A percentile compares a stretch with the other conserved stretches of the same genome.
Conservation (phyloP, 2,888 invertebrate species). For the Lasioglossum leucozonium region DNA sequence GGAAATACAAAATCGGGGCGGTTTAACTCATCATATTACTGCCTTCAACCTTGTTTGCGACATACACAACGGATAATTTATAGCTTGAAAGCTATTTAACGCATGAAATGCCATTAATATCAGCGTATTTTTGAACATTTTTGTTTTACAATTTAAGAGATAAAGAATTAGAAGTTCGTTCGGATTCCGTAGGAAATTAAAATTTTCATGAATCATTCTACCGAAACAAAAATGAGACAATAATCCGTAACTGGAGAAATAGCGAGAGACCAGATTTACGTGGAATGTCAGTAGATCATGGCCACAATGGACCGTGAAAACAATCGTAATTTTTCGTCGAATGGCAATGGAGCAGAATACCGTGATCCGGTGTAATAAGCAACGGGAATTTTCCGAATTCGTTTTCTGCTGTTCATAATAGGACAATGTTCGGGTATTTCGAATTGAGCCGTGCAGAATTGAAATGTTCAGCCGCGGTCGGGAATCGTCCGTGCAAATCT, state of each 20-base stretch:
- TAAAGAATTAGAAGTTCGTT: background rate
- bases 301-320: background rate
- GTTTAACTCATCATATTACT: background rate
- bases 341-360: background rate
- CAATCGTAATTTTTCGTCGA: background rate
- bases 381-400: background rate
- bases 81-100: background rate
- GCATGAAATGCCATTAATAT: background rate
- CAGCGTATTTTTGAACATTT: background rate
- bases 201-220: background rate
- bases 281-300: background rate
- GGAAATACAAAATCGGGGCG: background rate
- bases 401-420: background rate
- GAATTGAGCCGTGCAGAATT: background rate
- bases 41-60: background rate
- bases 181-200: background rate
- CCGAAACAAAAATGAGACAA: background rate
- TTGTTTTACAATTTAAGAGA: background rate
- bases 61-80: no score
- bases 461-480: background rate
- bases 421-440: background rate
- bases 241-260: background rate
- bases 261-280: background rate
- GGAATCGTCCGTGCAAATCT: constrained; percentile 9
- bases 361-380: background rate